phyloP scores from a whole-genome alignment of 2,113 vertebrate species.

The Sciurus niger region DNA sequence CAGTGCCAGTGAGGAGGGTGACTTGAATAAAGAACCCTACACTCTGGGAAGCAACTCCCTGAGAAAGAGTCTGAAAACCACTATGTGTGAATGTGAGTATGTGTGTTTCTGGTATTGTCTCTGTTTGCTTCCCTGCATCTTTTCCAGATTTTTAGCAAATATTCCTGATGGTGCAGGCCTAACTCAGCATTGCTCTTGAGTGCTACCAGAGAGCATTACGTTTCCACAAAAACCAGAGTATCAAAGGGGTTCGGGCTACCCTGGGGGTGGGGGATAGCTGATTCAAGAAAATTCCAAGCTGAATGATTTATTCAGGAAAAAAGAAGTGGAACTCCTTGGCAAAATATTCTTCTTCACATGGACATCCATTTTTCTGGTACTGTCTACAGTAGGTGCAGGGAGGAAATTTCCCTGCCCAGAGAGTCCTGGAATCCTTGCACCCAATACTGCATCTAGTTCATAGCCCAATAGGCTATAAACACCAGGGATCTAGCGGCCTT shows the following conservation, averaged over 20 bases:
- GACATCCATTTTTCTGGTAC: not conserved
- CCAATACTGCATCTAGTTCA: not conserved
- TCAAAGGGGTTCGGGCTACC: not conserved
- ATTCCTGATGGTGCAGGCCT: not conserved
- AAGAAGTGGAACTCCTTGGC: not conserved
- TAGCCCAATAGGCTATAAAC: not conserved
- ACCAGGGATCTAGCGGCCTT: not conserved
- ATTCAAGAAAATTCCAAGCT: conserved; percentile 12
- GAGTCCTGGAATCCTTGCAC: not conserved
- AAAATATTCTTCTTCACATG: not conserved
- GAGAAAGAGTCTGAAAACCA: not conserved
- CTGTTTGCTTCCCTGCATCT: not conserved
- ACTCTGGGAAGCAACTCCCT: not conserved
- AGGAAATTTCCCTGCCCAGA: not conserved
- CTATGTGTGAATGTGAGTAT: not conserved
- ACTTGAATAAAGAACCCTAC: not conserved
- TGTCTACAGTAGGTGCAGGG: not conserved
- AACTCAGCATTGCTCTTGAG: not conserved
- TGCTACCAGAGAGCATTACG: not conserved
- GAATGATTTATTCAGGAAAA: conserved; percentile 34
- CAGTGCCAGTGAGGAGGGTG: not conserved
- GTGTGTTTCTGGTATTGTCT: not conserved
- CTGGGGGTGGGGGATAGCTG: not conserved
- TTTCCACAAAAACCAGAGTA: not conserved
- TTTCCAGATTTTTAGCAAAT: not conserved